A percentile compares a stretch with the other conserved stretches of the same genome.
Evolutionary conservation across 2,113 vertebrate species (phyloP).

Genomic region (Caranx melampygus): DNA sequence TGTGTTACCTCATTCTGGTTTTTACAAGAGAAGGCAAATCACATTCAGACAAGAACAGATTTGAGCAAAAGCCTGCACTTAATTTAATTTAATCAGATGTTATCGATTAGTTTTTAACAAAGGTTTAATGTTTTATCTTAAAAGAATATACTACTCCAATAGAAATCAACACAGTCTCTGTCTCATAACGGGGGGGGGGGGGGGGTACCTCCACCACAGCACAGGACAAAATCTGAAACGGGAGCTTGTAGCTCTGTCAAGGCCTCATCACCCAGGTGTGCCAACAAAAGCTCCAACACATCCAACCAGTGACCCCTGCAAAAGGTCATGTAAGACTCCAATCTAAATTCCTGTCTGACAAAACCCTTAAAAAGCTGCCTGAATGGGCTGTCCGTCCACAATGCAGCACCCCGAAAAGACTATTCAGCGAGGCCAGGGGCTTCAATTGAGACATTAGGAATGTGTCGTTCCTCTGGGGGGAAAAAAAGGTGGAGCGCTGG

Average conservation of each 20-base stretch:
- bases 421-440: constrained; percentile 45
- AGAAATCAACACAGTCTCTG: constrained; percentile 9
- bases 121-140: constrained; percentile 3
- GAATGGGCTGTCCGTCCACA: constrained; percentile 69
- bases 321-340: constrained; percentile 81
- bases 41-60: not conserved
- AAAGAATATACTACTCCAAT: not conserved
- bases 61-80: constrained; percentile 4
- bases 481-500: constrained; percentile 54
- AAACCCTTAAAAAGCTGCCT: constrained; percentile 69
- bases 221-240: constrained; percentile 70
- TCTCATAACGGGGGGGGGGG: not conserved
- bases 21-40: too few relatives aligned
- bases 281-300: constrained; percentile 81
- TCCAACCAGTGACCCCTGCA: constrained; percentile 79
- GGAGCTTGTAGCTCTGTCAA: constrained; percentile 71
- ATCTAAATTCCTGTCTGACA: constrained; percentile 82
- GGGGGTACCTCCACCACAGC: constrained; percentile 25
- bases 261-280: constrained; percentile 84
- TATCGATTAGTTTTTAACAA: not conserved
- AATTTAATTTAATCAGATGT: not conserved
- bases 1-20: not conserved
- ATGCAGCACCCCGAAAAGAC: constrained; percentile 50
- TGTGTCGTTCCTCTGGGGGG: constrained; percentile 50
- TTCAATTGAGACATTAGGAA: constrained; percentile 73